Percentiles rank a stretch among this genome's conserved stretches.
phyloP scores from a whole-genome alignment of 2,797 vertebrate species.

The Clarias fuscus region DNA sequence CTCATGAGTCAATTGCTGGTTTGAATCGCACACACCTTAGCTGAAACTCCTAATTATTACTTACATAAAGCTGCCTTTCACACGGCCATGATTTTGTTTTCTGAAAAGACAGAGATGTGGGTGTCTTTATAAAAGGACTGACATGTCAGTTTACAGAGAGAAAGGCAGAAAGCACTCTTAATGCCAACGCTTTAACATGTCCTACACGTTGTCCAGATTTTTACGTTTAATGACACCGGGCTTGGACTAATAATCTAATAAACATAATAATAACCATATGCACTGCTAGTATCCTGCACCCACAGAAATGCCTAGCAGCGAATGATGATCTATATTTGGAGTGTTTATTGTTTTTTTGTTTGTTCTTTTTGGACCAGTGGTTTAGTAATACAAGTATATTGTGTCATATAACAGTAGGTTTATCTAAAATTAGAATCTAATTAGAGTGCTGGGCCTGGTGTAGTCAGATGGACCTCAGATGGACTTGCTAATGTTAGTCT shows the following conservation, averaged over 20 bases:
- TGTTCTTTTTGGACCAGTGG: not conserved
- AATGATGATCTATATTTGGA: not conserved
- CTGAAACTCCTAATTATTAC: not conserved
- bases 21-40: not conserved
- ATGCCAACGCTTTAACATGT: not conserved
- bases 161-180: no score
- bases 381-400: not conserved
- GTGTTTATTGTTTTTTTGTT: not conserved
- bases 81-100: not conserved
- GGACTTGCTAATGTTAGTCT: not conserved
- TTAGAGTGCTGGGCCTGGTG: not conserved
- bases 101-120: not conserved
- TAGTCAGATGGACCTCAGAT: not conserved
- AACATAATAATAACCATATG: not conserved
- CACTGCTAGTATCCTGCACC: not conserved
- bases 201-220: not conserved
- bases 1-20: not conserved
- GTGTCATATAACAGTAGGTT: not conserved
- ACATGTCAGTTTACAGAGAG: not conserved
- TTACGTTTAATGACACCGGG: no score
- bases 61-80: not conserved
- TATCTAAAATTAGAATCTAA: conserved; percentile 26
- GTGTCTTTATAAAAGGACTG: not conserved
- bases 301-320: not conserved
- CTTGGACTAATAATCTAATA: not conserved